These are phyloP conservation scores for Eurytoma adleriae DNA, from an alignment of 2,888 invertebrate genomes.

Conservation along the genomic window DNA sequence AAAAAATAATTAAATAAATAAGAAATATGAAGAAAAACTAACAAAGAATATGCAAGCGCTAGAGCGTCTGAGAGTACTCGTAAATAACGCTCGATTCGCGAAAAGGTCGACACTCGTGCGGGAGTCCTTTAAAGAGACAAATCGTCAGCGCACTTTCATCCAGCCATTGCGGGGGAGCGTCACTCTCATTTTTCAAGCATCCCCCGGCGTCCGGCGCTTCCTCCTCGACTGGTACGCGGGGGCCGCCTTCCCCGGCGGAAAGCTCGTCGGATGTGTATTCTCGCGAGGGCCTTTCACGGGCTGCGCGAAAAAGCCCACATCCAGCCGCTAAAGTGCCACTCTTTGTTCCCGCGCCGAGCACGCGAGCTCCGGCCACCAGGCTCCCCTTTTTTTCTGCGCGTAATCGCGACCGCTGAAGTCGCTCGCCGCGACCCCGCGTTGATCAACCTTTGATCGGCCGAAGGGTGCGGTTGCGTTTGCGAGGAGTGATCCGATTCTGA, in stretches of 20 bases:
- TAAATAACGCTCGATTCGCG: not conserved
- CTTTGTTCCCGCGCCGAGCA: slow-evolving; percentile 44
- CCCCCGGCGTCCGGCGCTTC: slow-evolving; percentile 18
- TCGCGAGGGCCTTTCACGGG: slow-evolving; percentile 43
- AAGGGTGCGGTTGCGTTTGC: not conserved
- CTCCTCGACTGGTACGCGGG: not conserved
- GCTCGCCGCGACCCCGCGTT: not conserved
- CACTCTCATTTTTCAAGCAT: slow-evolving; percentile 48
- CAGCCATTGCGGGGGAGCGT: not conserved
- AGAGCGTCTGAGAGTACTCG: not conserved
- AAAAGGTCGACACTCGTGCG: slow-evolving; percentile 37
- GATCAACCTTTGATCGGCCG: slow-evolving; percentile 6
- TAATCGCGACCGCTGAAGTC: slow-evolving; percentile 11
- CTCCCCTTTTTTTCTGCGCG: slow-evolving; percentile 25
- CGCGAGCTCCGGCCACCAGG: no score
- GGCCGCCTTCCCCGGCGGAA: not conserved
- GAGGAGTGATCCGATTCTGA: not conserved
- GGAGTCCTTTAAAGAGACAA: slow-evolving; percentile 33
- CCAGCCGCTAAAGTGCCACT: slow-evolving; percentile 23
- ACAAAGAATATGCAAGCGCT: not conserved
- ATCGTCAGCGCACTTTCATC: slow-evolving; percentile 30
- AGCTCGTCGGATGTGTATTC: slow-evolving; percentile 53
- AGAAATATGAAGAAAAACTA: not conserved
- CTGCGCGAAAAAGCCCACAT: slow-evolving; percentile 11
- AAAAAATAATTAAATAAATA: not conserved